These are phyloP conservation scores for Lottia gigantea DNA, from an alignment of 2,888 invertebrate genomes.

Conservation along the genomic window DNA sequence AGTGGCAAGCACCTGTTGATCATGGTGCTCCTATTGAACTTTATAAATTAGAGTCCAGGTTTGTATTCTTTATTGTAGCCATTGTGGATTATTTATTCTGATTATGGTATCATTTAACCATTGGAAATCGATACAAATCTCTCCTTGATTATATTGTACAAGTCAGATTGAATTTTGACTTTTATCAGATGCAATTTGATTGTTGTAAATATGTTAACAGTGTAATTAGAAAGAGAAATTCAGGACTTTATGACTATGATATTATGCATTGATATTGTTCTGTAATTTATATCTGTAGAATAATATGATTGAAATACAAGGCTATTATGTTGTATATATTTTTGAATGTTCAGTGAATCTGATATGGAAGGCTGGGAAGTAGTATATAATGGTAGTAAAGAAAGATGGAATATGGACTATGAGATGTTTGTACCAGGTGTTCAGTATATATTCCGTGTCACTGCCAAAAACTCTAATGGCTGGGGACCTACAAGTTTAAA, in stretches of 20 bases:
- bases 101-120: no score
- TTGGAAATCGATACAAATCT: no score
- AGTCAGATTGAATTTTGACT: no score
- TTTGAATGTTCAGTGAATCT: constrained; percentile 20
- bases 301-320: not conserved
- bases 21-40: constrained; percentile 81
- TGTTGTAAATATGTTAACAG: no score
- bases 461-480: constrained; percentile 83
- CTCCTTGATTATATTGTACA: no score
- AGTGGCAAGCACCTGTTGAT: constrained; percentile 82
- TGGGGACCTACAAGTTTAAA: constrained; percentile 81
- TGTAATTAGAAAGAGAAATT: no score
- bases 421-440: constrained; percentile 72
- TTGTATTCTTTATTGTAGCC: no score
- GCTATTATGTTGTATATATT: not conserved
- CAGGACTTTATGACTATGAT: no score
- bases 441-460: constrained; percentile 78
- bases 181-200: no score
- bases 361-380: constrained; percentile 45
- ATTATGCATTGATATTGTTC: no score
- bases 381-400: constrained; percentile 71
- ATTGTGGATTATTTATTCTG: no score
- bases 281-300: not conserved
- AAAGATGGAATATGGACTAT: constrained; percentile 83
- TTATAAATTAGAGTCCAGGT: constrained; percentile 81